phyloP scores from a whole-genome alignment of 30 jellyfish, hydroid and myxozoan genomes.

The Phacellophora camtschatica region DNA sequence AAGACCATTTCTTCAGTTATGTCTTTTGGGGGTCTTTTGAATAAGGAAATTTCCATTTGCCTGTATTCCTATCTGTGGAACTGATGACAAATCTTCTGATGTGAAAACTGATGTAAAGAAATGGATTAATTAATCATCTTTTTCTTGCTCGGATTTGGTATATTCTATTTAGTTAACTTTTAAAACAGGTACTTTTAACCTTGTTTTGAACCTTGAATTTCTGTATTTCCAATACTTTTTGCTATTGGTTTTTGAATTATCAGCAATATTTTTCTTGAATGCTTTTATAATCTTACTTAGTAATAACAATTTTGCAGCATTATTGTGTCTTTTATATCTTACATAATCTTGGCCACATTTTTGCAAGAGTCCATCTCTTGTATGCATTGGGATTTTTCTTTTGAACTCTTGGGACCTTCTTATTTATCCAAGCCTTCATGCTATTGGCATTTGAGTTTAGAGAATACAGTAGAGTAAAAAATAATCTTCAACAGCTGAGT shows the following conservation, averaged over 20 bases:
- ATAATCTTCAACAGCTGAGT: neutral
- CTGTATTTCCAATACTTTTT: neutral
- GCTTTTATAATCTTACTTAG: neutral
- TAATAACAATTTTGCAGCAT: neutral
- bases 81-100: neutral
- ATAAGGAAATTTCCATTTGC: neutral
- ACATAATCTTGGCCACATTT: neutral
- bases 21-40: neutral
- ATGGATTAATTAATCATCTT: neutral
- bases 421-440: neutral
- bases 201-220: neutral
- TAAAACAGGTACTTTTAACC: neutral
- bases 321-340: neutral
- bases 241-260: neutral
- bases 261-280: neutral
- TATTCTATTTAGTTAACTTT: neutral
- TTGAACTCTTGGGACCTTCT: neutral
- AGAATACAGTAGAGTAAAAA: neutral
- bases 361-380: neutral
- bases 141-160: neutral
- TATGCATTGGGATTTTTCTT: neutral
- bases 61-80: neutral
- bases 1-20: too few relatives aligned
- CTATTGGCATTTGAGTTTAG: neutral
- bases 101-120: neutral